Evolutionary conservation across 2,888 invertebrate species (phyloP).

Genomic region (Ctenicera cuprea): DNA sequence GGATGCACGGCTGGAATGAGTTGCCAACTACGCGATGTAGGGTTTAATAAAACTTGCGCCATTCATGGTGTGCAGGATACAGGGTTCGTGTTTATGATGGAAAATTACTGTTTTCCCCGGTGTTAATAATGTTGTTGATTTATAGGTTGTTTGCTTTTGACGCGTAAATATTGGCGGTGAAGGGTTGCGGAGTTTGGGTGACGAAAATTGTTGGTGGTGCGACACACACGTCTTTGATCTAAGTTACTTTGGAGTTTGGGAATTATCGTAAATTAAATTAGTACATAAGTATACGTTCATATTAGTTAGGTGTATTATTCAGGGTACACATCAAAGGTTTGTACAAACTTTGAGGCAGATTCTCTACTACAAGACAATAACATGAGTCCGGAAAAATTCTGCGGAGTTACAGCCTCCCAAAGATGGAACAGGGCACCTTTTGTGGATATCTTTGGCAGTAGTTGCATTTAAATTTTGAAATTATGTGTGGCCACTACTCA

Average conservation of each 20-base stretch:
- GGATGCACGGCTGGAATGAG: conserved; percentile 53
- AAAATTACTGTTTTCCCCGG: conserved; percentile 54
- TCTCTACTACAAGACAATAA: too few relatives aligned
- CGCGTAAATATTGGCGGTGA: conserved; percentile 37
- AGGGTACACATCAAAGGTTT: too few relatives aligned
- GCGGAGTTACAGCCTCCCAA: too few relatives aligned
- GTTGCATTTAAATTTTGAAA: too few relatives aligned
- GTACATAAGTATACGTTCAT: too few relatives aligned
- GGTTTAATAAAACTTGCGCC: conserved; percentile 51
- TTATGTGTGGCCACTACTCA: too few relatives aligned
- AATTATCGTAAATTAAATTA: too few relatives aligned
- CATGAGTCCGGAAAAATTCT: too few relatives aligned
- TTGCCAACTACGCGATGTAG: conserved; percentile 47
- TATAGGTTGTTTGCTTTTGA: conserved; percentile 50
- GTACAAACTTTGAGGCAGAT: too few relatives aligned
- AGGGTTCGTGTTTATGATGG: conserved; percentile 56
- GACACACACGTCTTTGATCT: conserved; percentile 26
- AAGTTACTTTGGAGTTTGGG: not conserved
- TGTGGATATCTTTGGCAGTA: too few relatives aligned
- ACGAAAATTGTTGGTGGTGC: not conserved
- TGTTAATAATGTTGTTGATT: conserved; percentile 51
- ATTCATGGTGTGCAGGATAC: conserved; percentile 41
- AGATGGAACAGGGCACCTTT: too few relatives aligned
- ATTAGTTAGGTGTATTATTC: too few relatives aligned
- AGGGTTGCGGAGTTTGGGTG: conserved; percentile 17